These are phyloP conservation scores for Choloepus hoffmanni DNA, from an alignment of 2,113 vertebrate genomes.

Conservation along the genomic window DNA sequence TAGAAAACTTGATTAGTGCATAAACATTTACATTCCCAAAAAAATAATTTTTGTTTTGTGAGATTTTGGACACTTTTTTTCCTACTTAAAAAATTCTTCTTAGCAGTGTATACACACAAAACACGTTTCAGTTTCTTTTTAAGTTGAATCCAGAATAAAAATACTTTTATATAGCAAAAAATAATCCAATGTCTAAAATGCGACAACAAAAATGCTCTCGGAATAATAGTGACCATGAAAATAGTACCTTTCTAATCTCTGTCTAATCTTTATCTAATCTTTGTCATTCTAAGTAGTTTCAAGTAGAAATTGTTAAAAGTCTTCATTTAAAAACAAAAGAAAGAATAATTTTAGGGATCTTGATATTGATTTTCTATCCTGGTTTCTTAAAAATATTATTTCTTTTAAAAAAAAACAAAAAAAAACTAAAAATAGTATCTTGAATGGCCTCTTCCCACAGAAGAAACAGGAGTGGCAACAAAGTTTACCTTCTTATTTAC, in stretches of 20 bases:
- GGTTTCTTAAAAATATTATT: conserved; percentile 48
- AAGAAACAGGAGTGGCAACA: conserved; percentile 26
- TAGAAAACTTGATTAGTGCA: background rate
- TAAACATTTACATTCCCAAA: background rate
- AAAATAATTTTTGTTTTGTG: conserved; percentile 20
- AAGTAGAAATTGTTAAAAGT: conserved; percentile 18
- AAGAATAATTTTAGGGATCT: background rate
- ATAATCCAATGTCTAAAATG: background rate
- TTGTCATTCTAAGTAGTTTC: conserved; percentile 21
- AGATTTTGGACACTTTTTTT: background rate
- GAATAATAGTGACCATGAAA: conserved; percentile 25
- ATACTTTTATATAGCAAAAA: conserved; percentile 48
- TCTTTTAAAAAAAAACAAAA: background rate
- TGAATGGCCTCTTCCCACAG: background rate
- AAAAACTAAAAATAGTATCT: background rate
- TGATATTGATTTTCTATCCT: background rate
- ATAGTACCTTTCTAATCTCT: background rate
- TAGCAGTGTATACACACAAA: background rate
- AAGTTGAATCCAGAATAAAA: conserved; percentile 36
- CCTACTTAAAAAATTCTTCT: background rate
- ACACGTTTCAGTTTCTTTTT: background rate
- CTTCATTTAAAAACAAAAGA: conserved; percentile 61
- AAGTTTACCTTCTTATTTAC: conserved; percentile 47
- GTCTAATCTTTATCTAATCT: background rate
- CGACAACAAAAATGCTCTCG: background rate